Conservation (phyloP, 2,113 vertebrate species). For the Scatophagus argus region DNA sequence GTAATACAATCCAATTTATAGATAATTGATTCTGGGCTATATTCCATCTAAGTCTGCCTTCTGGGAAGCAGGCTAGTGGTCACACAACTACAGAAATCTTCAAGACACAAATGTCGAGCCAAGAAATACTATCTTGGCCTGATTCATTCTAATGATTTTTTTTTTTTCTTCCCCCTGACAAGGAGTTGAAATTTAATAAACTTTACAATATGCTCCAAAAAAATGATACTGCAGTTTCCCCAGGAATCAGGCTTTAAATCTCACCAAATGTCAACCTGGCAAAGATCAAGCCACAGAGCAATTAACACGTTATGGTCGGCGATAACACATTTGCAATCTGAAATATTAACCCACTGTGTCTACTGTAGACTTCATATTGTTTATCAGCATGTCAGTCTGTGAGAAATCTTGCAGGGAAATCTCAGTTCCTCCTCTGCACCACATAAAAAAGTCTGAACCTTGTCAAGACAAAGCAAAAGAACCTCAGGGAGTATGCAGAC, state of each 20-base stretch:
- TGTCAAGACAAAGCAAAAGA: conserved; percentile 60
- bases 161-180: conserved; percentile 32
- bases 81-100: conserved; percentile 64
- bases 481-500: conserved; percentile 50
- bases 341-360: not conserved
- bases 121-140: conserved; percentile 44
- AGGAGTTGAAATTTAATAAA: conserved; percentile 49
- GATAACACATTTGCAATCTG: conserved; percentile 9
- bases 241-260: conserved; percentile 22
- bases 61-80: conserved; percentile 62
- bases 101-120: conserved; percentile 40
- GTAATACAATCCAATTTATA: conserved; percentile 61
- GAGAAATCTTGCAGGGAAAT: conserved; percentile 33
- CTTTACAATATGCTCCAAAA: conserved; percentile 15
- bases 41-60: conserved; percentile 63
- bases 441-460: conserved; percentile 50
- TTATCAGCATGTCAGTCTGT: conserved; percentile 17
- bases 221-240: conserved; percentile 24
- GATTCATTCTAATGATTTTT: conserved; percentile 38
- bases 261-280: conserved; percentile 43
- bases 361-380: conserved; percentile 1
- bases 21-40: conserved; percentile 73
- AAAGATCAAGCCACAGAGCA: conserved; percentile 28
- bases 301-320: conserved; percentile 12
- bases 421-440: conserved; percentile 36